A percentile compares a stretch with the other conserved stretches of the same genome.
Conservation (phyloP, 2,888 invertebrate genomes). For the Drosophila nr. fundita region DNA sequence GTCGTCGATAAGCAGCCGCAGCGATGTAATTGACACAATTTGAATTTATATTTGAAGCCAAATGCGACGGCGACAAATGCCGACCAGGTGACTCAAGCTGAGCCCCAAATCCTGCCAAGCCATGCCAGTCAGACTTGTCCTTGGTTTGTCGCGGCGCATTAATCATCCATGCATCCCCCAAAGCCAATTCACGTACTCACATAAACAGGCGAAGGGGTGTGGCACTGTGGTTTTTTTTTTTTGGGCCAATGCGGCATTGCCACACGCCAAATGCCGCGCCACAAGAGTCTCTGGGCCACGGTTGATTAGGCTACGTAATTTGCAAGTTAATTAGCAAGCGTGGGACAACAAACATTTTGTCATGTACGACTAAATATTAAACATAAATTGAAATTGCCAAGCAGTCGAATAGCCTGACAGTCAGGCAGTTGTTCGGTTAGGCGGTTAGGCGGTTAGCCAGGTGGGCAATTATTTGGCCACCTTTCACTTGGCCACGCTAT, state of each 20-base stretch:
- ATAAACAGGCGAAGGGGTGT: conserved; percentile 44
- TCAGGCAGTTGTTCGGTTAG: not conserved
- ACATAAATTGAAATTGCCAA: conserved; percentile 58
- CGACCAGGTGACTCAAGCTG: conserved; percentile 71
- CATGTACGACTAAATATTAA: conserved; percentile 43
- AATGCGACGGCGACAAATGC: conserved; percentile 21
- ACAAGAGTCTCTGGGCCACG: conserved; percentile 9
- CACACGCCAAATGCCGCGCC: conserved; percentile 32
- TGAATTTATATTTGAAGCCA: conserved; percentile 71
- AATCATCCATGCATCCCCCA: conserved; percentile 62
- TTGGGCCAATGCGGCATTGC: conserved; percentile 53
- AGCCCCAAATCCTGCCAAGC: conserved; percentile 54
- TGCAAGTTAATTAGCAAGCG: conserved; percentile 67
- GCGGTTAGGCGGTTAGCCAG: not conserved
- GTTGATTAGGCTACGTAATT: conserved; percentile 69
- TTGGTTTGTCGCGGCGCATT: conserved; percentile 77
- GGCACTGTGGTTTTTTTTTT: conserved; percentile 46
- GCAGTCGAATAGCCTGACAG: not conserved
- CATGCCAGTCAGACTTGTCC: conserved; percentile 49
- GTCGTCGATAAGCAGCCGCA: conserved; percentile 73
- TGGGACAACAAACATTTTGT: conserved; percentile 55
- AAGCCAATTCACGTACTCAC: conserved; percentile 18
- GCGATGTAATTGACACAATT: conserved; percentile 79
- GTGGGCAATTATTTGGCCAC: conserved; percentile 30
- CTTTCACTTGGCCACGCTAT: conserved; percentile 67